Evolutionary conservation across 2,797 vertebrate species (phyloP).

Genomic region (Crossoptilon crossoptilon): DNA sequence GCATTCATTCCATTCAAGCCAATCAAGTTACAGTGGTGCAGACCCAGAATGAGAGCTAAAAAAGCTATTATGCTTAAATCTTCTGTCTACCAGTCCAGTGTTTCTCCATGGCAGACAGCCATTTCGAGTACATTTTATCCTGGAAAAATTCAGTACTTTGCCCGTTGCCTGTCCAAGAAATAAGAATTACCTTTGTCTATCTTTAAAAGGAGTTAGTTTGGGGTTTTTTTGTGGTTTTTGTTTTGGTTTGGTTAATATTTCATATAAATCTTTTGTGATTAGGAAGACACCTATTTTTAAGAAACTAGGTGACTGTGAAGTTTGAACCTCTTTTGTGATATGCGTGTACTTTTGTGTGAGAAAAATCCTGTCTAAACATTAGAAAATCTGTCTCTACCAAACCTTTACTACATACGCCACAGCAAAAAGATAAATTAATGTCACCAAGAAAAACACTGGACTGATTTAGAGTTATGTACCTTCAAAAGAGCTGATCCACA

Average conservation of each 20-base stretch:
- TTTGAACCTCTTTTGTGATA: not conserved
- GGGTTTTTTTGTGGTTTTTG: too few relatives aligned
- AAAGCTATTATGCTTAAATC: constrained; percentile 28
- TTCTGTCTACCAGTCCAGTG: constrained; percentile 6
- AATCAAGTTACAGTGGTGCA: constrained; percentile 38
- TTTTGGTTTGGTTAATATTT: not conserved
- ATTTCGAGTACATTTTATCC: not conserved
- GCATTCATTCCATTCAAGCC: constrained; percentile 48
- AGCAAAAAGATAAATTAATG: not conserved
- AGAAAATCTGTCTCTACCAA: not conserved
- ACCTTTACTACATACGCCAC: not conserved
- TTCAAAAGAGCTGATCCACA: constrained; percentile 1
- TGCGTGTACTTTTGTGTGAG: not conserved
- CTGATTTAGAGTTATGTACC: not conserved
- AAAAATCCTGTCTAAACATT: not conserved
- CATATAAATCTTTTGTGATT: not conserved
- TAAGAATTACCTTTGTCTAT: not conserved
- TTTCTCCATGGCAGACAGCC: constrained; percentile 28
- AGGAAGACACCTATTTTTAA: not conserved
- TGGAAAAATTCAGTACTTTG: constrained; percentile 22
- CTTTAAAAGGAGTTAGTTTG: not conserved
- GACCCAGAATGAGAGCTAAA: constrained; percentile 16
- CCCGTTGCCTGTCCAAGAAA: not conserved
- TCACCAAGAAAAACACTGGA: not conserved
- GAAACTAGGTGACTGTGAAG: not conserved